Base-by-base conservation (phyloP, 2,888 invertebrate species). In the Brenthis hecate region DNA sequence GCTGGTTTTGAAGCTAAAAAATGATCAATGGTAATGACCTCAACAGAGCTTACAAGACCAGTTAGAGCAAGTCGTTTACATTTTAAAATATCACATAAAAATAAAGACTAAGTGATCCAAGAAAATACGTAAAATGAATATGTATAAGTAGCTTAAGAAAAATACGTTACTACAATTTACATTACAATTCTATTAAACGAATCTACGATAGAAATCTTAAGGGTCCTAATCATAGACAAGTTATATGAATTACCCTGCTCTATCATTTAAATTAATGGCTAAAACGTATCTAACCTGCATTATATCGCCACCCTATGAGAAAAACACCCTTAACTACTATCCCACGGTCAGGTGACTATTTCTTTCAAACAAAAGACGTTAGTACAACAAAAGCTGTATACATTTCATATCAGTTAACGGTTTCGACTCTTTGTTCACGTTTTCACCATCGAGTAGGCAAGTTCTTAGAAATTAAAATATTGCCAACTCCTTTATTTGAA, bases 401-500 rank as follows among this genome's bases (percentile, higher is more conserved):
- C 6, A 36, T n/a, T 56, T 11, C 36, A 43, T 55, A 56, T 28
- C 56, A 36, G 13, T 51, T 53, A 43, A 62, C 62, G 62, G 62
- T 54, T 53, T 43, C 36, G 19, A 43, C 54, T 43, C 53, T 54
- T 19, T 62, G 13, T 50, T n/a, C 50, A 16, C 60, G 13, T 13
- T 48, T 50, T 50, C 8, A 43, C 36, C 36, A 43, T 43, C 8
- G 36, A 43, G 36, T 43, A 11, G 36, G 11, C 36, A 50, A 50
- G 1, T 3, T 16, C 60, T 51, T 57, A 36, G 11, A 57, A 57
- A 65, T 65, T 57, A 28, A 65, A 65, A 32, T 57, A 57, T 56
- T 19, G 36, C 13, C 62, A 36, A 62, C 53, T 62, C 62, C 36
- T 69, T 63, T 69, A 69, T 60, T 63, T 66, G 56, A 69, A 69